Evolutionary conservation across 2,888 invertebrate genomes (phyloP).

Genomic region (Eueremaeus valkanovi): DNA sequence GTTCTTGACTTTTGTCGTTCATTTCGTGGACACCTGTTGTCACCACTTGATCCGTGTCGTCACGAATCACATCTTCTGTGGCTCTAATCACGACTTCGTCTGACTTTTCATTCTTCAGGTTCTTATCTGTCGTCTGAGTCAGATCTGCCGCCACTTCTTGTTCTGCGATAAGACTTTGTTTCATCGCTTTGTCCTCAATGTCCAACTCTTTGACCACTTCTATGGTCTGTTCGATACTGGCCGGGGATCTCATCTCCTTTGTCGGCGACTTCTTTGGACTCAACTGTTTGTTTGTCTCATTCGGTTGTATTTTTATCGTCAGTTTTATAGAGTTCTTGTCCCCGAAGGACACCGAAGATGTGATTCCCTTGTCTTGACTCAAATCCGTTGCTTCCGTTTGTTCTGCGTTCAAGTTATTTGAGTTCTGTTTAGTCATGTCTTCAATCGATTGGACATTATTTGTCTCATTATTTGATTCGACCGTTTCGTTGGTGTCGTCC

Average conservation of each 20-base stretch:
- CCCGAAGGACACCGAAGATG: constrained; percentile 7
- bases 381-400: neutral
- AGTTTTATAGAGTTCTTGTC: constrained; percentile 21
- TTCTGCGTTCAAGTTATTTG: neutral
- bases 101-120: too few relatives aligned
- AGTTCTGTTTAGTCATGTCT: too few relatives aligned
- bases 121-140: too few relatives aligned
- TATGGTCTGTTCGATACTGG: neutral
- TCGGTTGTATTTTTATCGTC: constrained; percentile 14
- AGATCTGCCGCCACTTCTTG: neutral
- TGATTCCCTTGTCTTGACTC: constrained; percentile 1
- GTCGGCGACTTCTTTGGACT: constrained; percentile 25
- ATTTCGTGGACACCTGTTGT: too few relatives aligned
- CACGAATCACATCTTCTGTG: too few relatives aligned
- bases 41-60: too few relatives aligned
- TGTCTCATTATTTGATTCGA: neutral
- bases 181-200: neutral
- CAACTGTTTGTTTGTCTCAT: constrained; percentile 26
- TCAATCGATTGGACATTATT: constrained; percentile 1
- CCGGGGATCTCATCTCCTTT: constrained; percentile 5
- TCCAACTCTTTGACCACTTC: neutral
- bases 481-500: neutral
- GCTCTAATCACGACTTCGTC: too few relatives aligned
- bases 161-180: neutral
- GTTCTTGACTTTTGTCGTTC: too few relatives aligned